Percentiles rank a stretch among this genome's conserved stretches.
Evolutionary conservation across 2,888 invertebrate genomes (phyloP).

Genomic region (Cactoblastis cactorum): DNA sequence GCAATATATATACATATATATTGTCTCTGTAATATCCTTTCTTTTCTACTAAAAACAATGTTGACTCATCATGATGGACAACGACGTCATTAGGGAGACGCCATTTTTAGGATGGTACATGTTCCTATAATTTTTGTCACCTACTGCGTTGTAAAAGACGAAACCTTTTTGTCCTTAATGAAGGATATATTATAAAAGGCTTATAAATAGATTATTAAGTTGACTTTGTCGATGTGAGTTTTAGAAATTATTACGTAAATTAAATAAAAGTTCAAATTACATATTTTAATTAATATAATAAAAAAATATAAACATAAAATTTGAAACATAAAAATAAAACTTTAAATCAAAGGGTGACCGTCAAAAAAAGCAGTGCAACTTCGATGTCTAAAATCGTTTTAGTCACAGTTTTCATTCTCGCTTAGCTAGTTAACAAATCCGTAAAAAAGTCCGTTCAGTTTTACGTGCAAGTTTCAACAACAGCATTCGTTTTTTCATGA

Average conservation of each 20-base stretch:
- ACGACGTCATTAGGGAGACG: conserved; percentile 14
- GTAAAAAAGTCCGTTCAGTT: conserved; percentile 45
- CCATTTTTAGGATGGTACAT: conserved; percentile 12
- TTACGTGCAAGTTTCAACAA: conserved; percentile 62
- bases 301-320: too few relatives aligned
- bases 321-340: too few relatives aligned
- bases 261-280: neutral
- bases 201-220: too few relatives aligned
- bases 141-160: neutral
- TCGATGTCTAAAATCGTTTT: conserved; percentile 16
- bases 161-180: too few relatives aligned
- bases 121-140: too few relatives aligned
- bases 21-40: neutral
- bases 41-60: conserved; percentile 14
- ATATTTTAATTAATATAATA: neutral
- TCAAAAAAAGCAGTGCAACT: neutral
- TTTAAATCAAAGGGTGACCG: neutral
- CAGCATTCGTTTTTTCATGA: conserved; percentile 41
- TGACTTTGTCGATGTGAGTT: too few relatives aligned
- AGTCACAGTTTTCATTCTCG: conserved; percentile 25
- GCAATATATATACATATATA: neutral
- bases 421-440: conserved; percentile 45
- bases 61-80: conserved; percentile 16
- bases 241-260: too few relatives aligned
- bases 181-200: too few relatives aligned